Conservation (phyloP, 1,140 invertebrate species). For the Trachymyrmex septentrionalis region DNA sequence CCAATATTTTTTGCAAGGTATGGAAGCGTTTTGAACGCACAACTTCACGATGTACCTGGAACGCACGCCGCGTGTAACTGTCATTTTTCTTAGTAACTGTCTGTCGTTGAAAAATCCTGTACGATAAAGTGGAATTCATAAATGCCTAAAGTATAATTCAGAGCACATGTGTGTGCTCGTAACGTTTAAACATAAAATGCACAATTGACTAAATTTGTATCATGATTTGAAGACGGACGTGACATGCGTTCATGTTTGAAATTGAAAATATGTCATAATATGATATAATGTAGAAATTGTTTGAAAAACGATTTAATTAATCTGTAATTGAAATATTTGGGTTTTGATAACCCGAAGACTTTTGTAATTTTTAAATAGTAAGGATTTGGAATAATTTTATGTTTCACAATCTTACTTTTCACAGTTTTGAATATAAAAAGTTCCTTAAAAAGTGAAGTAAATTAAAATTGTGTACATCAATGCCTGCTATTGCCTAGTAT, state of each 20-base stretch:
- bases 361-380: too few species aligned
- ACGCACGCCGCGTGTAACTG: neutral
- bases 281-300: neutral
- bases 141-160: slow-evolving; percentile 7
- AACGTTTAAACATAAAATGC: slow-evolving; percentile 9
- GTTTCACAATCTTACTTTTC: too few species aligned
- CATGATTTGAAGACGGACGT: neutral
- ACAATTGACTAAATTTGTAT: slow-evolving; percentile 15
- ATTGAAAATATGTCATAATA: neutral
- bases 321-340: too few species aligned
- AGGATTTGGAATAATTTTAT: too few species aligned
- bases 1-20: neutral
- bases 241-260: neutral
- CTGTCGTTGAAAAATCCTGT: slow-evolving; percentile 29
- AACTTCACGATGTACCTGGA: slow-evolving; percentile 10
- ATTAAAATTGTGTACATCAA: too few species aligned
- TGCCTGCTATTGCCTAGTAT: too few species aligned
- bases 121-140: slow-evolving; percentile 34
- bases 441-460: too few species aligned
- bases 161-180: neutral
- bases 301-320: neutral
- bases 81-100: neutral
- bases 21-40: neutral
- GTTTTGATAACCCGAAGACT: too few species aligned
- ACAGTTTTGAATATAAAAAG: too few species aligned